Percentiles rank a stretch among this genome's conserved stretches.
These are phyloP conservation scores for Odobenus rosmarus DNA, from an alignment of 2,113 vertebrate genomes.

Conservation along the genomic window DNA sequence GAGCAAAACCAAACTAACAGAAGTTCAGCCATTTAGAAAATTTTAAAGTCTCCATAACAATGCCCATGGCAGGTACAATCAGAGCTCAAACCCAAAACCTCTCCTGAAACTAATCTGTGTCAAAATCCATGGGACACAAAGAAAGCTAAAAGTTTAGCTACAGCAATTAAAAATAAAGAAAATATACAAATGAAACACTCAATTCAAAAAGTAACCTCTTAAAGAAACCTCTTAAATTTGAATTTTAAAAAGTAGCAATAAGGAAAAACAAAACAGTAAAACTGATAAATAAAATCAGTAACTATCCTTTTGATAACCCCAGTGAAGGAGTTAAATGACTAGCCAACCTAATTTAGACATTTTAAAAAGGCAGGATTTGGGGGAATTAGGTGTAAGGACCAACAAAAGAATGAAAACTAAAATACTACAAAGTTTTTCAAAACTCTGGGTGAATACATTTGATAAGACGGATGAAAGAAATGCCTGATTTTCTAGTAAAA, in stretches of 20 bases:
- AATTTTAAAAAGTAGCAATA: neutral
- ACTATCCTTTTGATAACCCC: neutral
- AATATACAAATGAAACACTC: neutral
- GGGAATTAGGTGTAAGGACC: neutral
- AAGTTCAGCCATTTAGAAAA: neutral
- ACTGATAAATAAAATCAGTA: neutral
- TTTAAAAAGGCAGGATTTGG: neutral
- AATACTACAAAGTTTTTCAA: neutral
- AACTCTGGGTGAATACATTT: neutral
- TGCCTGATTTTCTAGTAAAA: neutral
- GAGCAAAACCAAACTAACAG: neutral
- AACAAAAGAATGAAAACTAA: neutral
- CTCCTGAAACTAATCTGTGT: neutral
- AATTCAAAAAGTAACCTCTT: neutral
- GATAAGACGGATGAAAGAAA: neutral
- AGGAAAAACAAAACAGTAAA: neutral
- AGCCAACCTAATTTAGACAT: neutral
- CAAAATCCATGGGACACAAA: neutral
- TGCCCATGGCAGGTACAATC: neutral
- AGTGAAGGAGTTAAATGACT: neutral
- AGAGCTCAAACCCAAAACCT: neutral
- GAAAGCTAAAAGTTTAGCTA: neutral
- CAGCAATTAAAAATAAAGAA: neutral
- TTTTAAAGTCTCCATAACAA: accelerated
- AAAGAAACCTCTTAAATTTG: neutral